Evolutionary conservation across 2,888 invertebrate species (phyloP).

Genomic region (Sarcophaga variegata): DNA sequence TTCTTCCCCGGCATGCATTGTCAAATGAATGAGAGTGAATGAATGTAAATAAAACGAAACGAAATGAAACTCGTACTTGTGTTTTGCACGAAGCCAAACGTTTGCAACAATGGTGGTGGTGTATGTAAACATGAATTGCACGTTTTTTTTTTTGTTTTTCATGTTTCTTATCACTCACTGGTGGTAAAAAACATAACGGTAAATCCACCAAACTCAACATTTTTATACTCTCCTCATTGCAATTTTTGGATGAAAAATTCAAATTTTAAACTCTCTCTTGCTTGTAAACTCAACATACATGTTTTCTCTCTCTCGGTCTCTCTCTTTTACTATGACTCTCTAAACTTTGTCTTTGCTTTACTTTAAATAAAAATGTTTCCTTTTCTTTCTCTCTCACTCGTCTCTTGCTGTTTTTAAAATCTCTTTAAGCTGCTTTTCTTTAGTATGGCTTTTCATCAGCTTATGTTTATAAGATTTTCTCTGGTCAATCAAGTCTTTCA

Average conservation of each 20-base stretch:
- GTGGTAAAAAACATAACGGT: constrained; percentile 33
- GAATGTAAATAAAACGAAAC: constrained; percentile 43
- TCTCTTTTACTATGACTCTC: not conserved
- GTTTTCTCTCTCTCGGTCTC: not conserved
- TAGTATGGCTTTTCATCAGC: constrained; percentile 54
- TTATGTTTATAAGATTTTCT: constrained; percentile 61
- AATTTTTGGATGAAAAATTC: not conserved
- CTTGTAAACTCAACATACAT: not conserved
- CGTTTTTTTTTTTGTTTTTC: constrained; percentile 29
- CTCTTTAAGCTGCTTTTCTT: constrained; percentile 45
- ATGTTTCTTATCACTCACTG: too few species aligned
- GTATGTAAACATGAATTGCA: not conserved
- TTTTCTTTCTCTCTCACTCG: not conserved
- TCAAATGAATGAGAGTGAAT: not conserved
- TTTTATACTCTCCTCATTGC: not conserved
- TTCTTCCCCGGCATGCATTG: not conserved
- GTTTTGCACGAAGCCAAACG: constrained; percentile 49
- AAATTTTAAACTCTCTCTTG: not conserved
- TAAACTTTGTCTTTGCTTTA: not conserved
- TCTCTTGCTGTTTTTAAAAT: constrained; percentile 12
- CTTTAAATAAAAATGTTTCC: not conserved
- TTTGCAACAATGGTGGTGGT: constrained; percentile 10
- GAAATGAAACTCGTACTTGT: constrained; percentile 41
- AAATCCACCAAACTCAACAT: constrained; percentile 55
- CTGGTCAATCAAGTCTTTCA: constrained; percentile 65